These are phyloP conservation scores for Oreochromis spilurus DNA, from an alignment of 2,113 vertebrate genomes.

Conservation along the genomic window DNA sequence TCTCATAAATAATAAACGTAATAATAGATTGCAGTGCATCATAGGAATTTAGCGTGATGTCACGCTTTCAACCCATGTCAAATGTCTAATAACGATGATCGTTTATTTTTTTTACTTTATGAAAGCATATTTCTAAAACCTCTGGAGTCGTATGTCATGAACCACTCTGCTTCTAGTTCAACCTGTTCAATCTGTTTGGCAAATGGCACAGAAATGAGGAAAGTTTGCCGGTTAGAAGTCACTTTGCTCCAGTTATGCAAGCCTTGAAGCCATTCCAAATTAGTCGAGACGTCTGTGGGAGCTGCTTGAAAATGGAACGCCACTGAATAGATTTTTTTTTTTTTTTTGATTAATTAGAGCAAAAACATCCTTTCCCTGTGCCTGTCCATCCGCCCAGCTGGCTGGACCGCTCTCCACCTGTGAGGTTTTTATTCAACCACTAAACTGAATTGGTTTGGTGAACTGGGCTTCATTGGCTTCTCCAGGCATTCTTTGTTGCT, in stretches of 20 bases:
- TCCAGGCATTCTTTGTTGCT: neutral
- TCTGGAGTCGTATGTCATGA: neutral
- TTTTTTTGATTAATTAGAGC: conserved; percentile 40
- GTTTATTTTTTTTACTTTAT: neutral
- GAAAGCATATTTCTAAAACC: neutral
- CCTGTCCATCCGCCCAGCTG: neutral
- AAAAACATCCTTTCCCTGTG: conserved; percentile 31
- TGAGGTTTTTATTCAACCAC: conserved; percentile 8
- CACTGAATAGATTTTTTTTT: conserved; percentile 11
- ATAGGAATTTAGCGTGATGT: neutral
- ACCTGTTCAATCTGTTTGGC: neutral
- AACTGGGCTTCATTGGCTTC: conserved; percentile 29
- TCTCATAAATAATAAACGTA: neutral
- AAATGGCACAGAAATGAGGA: neutral
- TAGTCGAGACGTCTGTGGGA: conserved; percentile 3
- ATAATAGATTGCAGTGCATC: neutral
- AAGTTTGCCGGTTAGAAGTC: conserved; percentile 5
- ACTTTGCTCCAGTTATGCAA: conserved; percentile 47
- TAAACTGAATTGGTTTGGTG: neutral
- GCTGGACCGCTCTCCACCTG: conserved; percentile 24
- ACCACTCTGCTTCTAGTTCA: neutral
- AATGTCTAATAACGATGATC: neutral
- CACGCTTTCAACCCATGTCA: neutral
- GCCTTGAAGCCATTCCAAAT: conserved; percentile 19
- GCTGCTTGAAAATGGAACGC: conserved; percentile 18